Evolutionary conservation across 1,140 invertebrate species (phyloP), one percentile per base, ranked within the genome.

Genomic region (Trissolcus basalis): DNA sequence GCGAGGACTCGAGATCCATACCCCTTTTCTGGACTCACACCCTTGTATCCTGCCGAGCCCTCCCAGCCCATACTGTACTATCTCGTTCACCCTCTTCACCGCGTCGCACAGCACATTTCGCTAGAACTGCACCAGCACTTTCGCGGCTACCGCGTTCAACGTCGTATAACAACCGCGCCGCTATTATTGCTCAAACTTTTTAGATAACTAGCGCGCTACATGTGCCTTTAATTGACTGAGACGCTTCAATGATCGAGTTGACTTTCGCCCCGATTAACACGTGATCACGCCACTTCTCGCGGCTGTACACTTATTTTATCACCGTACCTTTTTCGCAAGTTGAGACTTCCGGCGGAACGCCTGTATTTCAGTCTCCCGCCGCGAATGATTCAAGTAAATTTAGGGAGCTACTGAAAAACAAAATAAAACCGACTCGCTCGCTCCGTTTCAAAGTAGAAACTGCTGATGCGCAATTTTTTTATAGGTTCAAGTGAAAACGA

Each of bases 21-120:
- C 85, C 84, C 86, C 85, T 85, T 86, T 85, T 86, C 85, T 85
- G 83, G 82, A 85, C 84, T 85, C 85, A 83, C 82, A 85, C 85
- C 81, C 83, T 79, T 73, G 81, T 77, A 80, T 81, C 75, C 72
- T 58, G 39, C 47, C 76, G 58, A 78, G 55, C 76, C 77, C 70
- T 77, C 64, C 72, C 74, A 76, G 73, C 77, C 77, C 79, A 44
- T 51, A 65, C 59, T 61, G 47, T 54, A 75, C 64, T 78, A 74
- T 75, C 79, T 74, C 78, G 69, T 79, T 73, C 76, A 47, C 61
- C 33, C 45, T 14, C 43, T 50, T 41, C 5, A 27, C 15, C 19
- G 33, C 44, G 14, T 58, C 19, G n/a, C 9, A 33, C 53, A 48
- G 68, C 63, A 60, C 71, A 82, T 83, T 82, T 80, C 71, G 56